phyloP scores from a whole-genome alignment of 2,113 vertebrate species.

The Arizona elegans region DNA sequence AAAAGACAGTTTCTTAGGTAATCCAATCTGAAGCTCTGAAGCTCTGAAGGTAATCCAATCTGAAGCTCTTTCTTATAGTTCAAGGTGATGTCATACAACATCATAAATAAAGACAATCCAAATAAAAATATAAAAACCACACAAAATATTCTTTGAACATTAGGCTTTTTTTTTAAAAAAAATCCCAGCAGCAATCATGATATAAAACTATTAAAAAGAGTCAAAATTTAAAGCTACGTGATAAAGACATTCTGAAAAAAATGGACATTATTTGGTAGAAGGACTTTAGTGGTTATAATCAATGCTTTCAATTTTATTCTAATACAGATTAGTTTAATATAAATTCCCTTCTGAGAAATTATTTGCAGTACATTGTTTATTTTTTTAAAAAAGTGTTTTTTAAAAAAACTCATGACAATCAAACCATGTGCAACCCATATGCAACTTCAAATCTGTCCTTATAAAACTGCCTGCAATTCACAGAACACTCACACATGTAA shows the following conservation, averaged over 20 bases:
- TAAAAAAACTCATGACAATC: constrained; percentile 64
- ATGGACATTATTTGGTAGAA: neutral
- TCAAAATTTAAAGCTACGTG: neutral
- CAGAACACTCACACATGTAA: constrained; percentile 80
- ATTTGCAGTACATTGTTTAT: constrained; percentile 62
- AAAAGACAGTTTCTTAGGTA: neutral
- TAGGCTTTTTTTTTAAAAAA: neutral
- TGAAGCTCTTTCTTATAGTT: neutral
- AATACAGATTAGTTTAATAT: constrained; percentile 20
- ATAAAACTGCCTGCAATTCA: constrained; percentile 74
- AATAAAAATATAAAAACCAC: neutral
- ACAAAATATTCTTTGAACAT: neutral
- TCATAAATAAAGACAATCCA: neutral
- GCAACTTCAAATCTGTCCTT: constrained; percentile 81
- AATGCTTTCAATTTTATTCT: neutral
- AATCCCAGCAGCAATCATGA: neutral
- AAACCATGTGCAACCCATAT: constrained; percentile 82
- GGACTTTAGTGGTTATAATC: neutral
- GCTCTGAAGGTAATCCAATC: neutral
- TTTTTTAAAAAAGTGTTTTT: constrained; percentile 58
- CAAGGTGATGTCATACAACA: neutral
- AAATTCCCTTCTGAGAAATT: constrained; percentile 50
- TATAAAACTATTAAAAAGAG: neutral
- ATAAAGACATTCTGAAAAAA: neutral
- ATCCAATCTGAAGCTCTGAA: neutral